Conservation (phyloP, 2,797 vertebrate species). For the Lithobates sylvaticus region DNA sequence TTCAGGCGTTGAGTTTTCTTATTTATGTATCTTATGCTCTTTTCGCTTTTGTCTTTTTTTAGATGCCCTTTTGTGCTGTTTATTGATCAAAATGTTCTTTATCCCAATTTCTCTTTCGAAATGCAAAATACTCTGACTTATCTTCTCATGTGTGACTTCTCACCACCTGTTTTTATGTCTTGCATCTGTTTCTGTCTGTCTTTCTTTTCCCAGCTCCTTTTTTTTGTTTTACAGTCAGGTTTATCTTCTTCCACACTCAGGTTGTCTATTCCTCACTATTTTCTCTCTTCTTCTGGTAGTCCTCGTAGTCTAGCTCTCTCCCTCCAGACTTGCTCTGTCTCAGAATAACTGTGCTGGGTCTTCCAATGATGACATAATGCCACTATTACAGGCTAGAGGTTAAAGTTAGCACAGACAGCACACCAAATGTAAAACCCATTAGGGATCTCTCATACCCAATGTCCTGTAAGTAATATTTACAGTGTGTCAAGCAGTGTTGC, state of each 20-base stretch:
- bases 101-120: neutral
- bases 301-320: slow-evolving; percentile 35
- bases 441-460: slow-evolving; percentile 3
- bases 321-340: slow-evolving; percentile 22
- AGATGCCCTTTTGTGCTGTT: neutral
- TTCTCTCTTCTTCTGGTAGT: neutral
- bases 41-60: neutral
- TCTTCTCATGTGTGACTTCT: neutral
- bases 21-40: neutral
- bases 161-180: neutral
- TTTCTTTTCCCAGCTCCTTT: neutral
- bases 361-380: slow-evolving; percentile 45
- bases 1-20: neutral
- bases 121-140: neutral
- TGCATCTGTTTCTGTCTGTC: slow-evolving; percentile 16
- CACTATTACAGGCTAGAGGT: slow-evolving; percentile 32
- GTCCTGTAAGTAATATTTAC: slow-evolving; percentile 6
- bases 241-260: neutral
- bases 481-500: slow-evolving; percentile 17
- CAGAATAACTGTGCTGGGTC: slow-evolving; percentile 38
- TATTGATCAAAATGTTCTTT: neutral
- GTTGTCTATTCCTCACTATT: neutral
- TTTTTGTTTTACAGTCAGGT: too few relatives aligned
- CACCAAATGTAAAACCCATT: slow-evolving; percentile 33
- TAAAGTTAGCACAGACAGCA: slow-evolving; percentile 41